Percentiles rank a stretch among this genome's conserved stretches.
Evolutionary conservation across 2,888 invertebrate genomes (phyloP).

Genomic region (Caenorhabditis wallacei): DNA sequence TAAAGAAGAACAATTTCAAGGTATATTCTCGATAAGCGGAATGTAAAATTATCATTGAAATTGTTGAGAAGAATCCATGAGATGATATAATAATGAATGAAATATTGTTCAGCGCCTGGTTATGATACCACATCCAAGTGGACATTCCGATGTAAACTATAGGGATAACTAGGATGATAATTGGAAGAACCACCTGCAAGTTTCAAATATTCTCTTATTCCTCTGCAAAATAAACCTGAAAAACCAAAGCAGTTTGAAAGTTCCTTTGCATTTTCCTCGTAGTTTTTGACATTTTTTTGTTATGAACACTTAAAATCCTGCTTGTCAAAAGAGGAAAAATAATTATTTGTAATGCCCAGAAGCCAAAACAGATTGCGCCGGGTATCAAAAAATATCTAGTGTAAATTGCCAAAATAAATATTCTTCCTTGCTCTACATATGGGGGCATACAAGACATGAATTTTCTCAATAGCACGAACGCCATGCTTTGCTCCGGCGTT

Average conservation of each 20-base stretch:
- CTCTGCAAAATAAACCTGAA: too few relatives aligned
- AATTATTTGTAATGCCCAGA: not conserved
- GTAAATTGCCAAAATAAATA: not conserved
- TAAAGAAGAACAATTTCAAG: too few relatives aligned
- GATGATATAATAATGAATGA: not conserved
- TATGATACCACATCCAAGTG: not conserved
- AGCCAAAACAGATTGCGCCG: not conserved
- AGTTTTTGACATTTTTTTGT: not conserved
- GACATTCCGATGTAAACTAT: not conserved
- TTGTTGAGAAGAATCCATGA: not conserved
- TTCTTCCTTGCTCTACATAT: not conserved
- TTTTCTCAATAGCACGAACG: not conserved
- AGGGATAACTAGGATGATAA: not conserved
- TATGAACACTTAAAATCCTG: not conserved
- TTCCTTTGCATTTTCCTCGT: slow-evolving; percentile 6
- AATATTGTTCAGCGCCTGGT: not conserved
- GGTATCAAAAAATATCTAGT: not conserved
- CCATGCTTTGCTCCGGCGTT: not conserved
- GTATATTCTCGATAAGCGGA: slow-evolving; percentile 5
- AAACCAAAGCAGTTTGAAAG: not conserved
- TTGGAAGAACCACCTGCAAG: slow-evolving; percentile 1
- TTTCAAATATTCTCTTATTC: too few relatives aligned
- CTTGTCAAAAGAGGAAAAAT: not conserved
- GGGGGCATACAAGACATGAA: not conserved
- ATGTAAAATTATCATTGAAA: not conserved